Evolutionary conservation across 1,140 invertebrate genomes (phyloP), one percentile per base, ranked within the genome.

Genomic region (Neelides sp.): DNA sequence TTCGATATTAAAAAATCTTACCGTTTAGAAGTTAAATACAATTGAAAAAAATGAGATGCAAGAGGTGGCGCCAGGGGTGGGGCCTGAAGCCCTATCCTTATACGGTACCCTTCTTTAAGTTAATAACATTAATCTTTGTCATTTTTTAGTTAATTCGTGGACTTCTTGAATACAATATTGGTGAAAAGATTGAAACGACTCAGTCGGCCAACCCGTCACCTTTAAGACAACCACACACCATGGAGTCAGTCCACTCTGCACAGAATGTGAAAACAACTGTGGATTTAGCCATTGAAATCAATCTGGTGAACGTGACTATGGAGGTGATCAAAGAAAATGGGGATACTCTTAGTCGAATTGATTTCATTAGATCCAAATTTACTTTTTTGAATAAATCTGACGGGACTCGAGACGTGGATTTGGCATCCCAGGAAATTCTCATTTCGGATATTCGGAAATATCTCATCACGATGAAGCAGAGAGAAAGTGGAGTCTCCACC

Each of bases 341-440:
- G 39, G 68, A 72, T 1, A 78, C 85, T 4, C 68, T 96, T 15
- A 85, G 88, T 1, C 84, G 83, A 55, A 77, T 95, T 45, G 88
- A 94, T 67, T 95, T 95, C 65, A 86, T 95, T 43, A 86, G 85
- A 64, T 93, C 89, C 0, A 75, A 78, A 23, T 68, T 97, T 2
- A 80, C 82, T 19, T 75, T 90, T 37, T 87, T 92, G 63, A 79
- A 79, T 1, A 82, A 80, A 62, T 91, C 84, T 54, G 85, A 95
- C 68, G 76, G 82, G 10, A 82, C 85, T 8, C 87, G 88, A 68
- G 91, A 95, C 63, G 79, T 95, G 23, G 90, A 94, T 70, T 70
- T 96, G 3, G 85, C 93, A 0, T 95, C 89, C 0, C 82, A 85
- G 65, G 89, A 94, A 68, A 94, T 96, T 64, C 66, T 87, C 1